These are phyloP conservation scores for Yponomeuta malinellus DNA, from an alignment of 2,888 invertebrate species.

Conservation along the genomic window DNA sequence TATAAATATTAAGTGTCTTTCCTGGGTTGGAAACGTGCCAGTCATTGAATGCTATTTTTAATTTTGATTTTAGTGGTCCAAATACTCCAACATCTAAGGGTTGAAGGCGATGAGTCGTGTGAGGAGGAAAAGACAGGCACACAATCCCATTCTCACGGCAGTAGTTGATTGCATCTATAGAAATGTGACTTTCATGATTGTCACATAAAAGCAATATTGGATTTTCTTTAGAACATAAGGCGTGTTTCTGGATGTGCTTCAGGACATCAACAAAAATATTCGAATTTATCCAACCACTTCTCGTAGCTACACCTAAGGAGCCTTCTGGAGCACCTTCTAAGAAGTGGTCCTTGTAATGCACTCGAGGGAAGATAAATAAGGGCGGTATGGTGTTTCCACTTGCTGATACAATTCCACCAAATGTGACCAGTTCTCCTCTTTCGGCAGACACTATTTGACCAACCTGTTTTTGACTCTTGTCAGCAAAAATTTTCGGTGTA, in stretches of 20 bases:
- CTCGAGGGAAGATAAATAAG: slow-evolving; percentile 25
- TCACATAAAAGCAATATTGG: slow-evolving; percentile 25
- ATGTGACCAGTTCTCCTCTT: slow-evolving; percentile 26
- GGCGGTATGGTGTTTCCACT: slow-evolving; percentile 28
- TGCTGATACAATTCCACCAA: slow-evolving; percentile 27
- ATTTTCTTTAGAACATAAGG: slow-evolving; percentile 22
- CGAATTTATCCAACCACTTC: slow-evolving; percentile 33
- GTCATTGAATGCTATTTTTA: slow-evolving; percentile 24
- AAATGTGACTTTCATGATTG: slow-evolving; percentile 25
- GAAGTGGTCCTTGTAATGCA: slow-evolving; percentile 25
- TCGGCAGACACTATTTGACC: slow-evolving; percentile 25
- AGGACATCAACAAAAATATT: slow-evolving; percentile 31
- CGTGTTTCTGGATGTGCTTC: slow-evolving; percentile 24
- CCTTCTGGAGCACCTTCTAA: slow-evolving; percentile 24
- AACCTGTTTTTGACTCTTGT: slow-evolving; percentile 21
- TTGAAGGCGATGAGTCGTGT: slow-evolving; percentile 25
- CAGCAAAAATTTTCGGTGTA: slow-evolving; percentile 25
- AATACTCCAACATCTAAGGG: slow-evolving; percentile 24
- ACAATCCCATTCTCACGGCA: slow-evolving; percentile 25
- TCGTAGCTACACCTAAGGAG: slow-evolving; percentile 29
- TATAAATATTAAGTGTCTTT: slow-evolving; percentile 24
- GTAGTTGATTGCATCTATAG: slow-evolving; percentile 25
- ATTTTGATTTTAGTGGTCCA: slow-evolving; percentile 25
- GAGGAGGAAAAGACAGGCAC: slow-evolving; percentile 23
- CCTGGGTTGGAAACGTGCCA: slow-evolving; percentile 24